Conservation (phyloP, 2,888 invertebrate species). For the Agonopterix heracliana region DNA sequence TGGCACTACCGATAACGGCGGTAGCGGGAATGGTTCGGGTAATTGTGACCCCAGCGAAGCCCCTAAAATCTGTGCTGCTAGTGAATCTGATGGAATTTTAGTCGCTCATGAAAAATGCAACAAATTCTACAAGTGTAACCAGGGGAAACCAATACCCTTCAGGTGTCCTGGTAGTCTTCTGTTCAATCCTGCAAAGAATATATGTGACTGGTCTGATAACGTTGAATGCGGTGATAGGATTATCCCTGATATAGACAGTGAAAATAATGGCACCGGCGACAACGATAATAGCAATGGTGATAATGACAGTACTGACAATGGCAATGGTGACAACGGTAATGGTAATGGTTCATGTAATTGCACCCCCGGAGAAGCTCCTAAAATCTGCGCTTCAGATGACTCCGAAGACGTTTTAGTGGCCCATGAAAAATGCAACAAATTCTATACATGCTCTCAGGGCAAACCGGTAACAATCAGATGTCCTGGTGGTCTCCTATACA, state of each 20-base stretch:
- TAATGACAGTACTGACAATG: constrained; percentile 6
- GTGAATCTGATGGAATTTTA: constrained; percentile 27
- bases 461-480: constrained; percentile 22
- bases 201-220: constrained; percentile 35
- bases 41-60: constrained; percentile 26
- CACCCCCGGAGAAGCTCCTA: constrained; percentile 15
- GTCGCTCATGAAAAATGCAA: constrained; percentile 23
- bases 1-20: constrained; percentile 1
- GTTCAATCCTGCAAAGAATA: constrained; percentile 26
- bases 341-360: not conserved
- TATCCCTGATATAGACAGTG: constrained; percentile 21
- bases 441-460: constrained; percentile 29
- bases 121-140: constrained; percentile 32
- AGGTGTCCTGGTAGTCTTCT: constrained; percentile 23
- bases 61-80: constrained; percentile 24
- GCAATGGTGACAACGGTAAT: not conserved
- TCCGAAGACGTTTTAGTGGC: too few relatives aligned
- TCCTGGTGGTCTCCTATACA: constrained; percentile 22
- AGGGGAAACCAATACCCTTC: constrained; percentile 24
- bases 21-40: constrained; percentile 13
- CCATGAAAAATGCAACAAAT: constrained; percentile 31
- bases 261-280: constrained; percentile 19
- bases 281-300: constrained; percentile 4
- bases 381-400: constrained; percentile 12
- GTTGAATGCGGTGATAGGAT: constrained; percentile 33